Conservation (phyloP, 2,113 vertebrate genomes). For the Tenrec ecaudatus region DNA sequence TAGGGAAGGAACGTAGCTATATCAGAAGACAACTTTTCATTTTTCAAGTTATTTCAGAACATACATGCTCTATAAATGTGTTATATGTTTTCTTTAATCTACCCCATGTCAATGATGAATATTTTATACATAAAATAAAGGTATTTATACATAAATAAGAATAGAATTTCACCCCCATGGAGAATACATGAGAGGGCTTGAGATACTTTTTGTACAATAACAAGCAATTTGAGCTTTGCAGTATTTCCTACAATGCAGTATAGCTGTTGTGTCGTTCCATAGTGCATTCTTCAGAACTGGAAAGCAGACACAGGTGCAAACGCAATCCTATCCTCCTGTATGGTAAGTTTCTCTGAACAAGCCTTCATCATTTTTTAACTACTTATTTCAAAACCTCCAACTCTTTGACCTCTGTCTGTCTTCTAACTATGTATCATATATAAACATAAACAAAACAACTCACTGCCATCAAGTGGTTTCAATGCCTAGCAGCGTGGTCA, state of each 20-base stretch:
- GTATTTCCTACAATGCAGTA: neutral
- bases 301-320: neutral
- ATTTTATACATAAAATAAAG: too few relatives aligned
- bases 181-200: too few relatives aligned
- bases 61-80: neutral
- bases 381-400: neutral
- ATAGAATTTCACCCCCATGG: too few relatives aligned
- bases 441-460: too few relatives aligned
- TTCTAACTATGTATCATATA: neutral
- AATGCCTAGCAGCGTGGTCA: too few relatives aligned
- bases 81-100: neutral
- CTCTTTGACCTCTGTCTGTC: neutral
- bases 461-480: too few relatives aligned
- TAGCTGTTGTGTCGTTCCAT: neutral
- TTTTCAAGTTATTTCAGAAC: constrained; percentile 17
- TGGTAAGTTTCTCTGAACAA: neutral
- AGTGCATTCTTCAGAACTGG: neutral
- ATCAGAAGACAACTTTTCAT: neutral
- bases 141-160: too few relatives aligned
- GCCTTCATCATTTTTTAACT: neutral
- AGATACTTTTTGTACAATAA: neutral
- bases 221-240: neutral
- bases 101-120: neutral
- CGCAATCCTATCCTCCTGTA: neutral
- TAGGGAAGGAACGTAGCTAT: neutral